Conservation (phyloP, 92 coral and sea anemone species). For the Parazoanthus atlanticus region DNA sequence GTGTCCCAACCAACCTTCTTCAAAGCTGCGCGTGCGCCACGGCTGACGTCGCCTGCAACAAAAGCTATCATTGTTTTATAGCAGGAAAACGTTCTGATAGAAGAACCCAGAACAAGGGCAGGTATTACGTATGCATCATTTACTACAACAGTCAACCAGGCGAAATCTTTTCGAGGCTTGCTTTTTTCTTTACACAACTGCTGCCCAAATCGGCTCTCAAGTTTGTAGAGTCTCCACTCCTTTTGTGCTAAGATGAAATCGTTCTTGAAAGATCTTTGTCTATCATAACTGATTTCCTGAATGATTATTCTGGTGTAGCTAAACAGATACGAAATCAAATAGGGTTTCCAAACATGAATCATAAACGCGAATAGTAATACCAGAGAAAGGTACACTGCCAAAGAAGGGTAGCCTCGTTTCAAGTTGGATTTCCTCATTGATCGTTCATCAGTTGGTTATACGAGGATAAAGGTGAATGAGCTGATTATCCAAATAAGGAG, state of each 20-base stretch:
- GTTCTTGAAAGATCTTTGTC: slow-evolving; percentile 54
- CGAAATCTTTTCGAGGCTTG: slow-evolving; percentile 40
- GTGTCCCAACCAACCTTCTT: slow-evolving; percentile 67
- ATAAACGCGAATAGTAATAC: neutral
- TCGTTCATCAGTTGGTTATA: neutral
- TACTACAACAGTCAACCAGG: slow-evolving; percentile 80
- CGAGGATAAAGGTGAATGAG: too few species aligned
- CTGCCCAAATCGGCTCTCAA: slow-evolving; percentile 64
- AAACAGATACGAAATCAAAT: slow-evolving; percentile 31
- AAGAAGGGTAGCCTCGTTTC: neutral
- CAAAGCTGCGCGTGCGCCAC: slow-evolving; percentile 58
- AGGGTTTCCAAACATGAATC: slow-evolving; percentile 45
- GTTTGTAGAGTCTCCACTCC: slow-evolving; percentile 70
- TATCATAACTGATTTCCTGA: slow-evolving; percentile 31
- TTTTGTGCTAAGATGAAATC: slow-evolving; percentile 52
- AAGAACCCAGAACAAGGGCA: slow-evolving; percentile 66
- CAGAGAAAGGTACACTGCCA: neutral
- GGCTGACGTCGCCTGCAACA: slow-evolving; percentile 68
- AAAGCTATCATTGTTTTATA: slow-evolving; percentile 78
- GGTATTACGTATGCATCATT: slow-evolving; percentile 70
- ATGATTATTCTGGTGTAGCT: slow-evolving; percentile 45
- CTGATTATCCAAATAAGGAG: too few species aligned
- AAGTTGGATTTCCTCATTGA: neutral
- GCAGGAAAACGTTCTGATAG: slow-evolving; percentile 66
- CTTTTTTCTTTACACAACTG: slow-evolving; percentile 58